These are phyloP conservation scores for Philereme transversata DNA, from an alignment of 2,888 invertebrate species.

Conservation along the genomic window DNA sequence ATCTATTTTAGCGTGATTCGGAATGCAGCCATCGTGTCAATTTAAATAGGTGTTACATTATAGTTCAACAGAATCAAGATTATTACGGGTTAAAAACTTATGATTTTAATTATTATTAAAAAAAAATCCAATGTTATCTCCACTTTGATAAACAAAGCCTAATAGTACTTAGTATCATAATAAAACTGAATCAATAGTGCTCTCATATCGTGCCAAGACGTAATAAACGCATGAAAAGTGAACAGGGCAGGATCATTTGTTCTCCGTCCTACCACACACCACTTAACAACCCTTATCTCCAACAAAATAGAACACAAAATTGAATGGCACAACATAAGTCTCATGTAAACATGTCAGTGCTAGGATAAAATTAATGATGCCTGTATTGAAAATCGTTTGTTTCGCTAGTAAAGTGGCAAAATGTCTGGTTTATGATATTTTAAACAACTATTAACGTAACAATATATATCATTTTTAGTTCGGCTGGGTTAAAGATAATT, in stretches of 20 bases:
- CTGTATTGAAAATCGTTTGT: conserved; percentile 70
- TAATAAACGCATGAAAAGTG: conserved; percentile 78
- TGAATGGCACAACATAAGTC: conserved; percentile 26
- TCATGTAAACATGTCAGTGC: conserved; percentile 52
- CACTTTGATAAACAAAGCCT: conserved; percentile 41
- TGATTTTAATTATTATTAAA: no score
- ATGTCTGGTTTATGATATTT: conserved; percentile 39
- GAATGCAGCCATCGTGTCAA: no score
- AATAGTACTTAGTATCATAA: conserved; percentile 60
- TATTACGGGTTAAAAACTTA: no score
- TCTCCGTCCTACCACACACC: conserved; percentile 43
- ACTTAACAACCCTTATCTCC: conserved; percentile 38
- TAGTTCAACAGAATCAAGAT: no score
- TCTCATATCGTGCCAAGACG: conserved; percentile 72
- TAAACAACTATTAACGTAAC: conserved; percentile 17
- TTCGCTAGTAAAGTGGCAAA: conserved; percentile 55
- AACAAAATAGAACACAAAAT: conserved; percentile 43
- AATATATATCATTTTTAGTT: background rate
- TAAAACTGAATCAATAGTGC: conserved; percentile 70
- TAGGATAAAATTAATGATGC: conserved; percentile 70
- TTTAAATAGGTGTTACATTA: no score
- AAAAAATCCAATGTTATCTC: no score
- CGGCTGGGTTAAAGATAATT: no score
- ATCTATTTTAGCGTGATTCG: no score
- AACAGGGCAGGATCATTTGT: conserved; percentile 65